A percentile compares a stretch with the other conserved stretches of the same genome.
Conservation (phyloP, 2,888 invertebrate species). For the Adela reaumurella region DNA sequence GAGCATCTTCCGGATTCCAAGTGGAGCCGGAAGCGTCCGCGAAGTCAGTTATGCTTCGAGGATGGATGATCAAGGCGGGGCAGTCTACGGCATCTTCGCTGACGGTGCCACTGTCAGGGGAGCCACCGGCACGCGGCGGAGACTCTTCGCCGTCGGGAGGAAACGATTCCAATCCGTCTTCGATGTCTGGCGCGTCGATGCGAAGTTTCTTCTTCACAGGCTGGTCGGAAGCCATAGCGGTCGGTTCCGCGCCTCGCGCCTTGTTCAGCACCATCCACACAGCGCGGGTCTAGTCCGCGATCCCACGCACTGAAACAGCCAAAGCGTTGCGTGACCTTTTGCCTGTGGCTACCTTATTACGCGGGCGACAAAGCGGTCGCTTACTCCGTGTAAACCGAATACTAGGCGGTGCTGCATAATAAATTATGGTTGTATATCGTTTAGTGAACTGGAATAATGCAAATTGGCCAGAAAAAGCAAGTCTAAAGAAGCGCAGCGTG, state of each 20-base stretch:
- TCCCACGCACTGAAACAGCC: slow-evolving; percentile 35
- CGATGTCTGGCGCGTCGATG: slow-evolving; percentile 61
- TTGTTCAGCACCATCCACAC: slow-evolving; percentile 63
- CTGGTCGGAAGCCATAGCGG: slow-evolving; percentile 73
- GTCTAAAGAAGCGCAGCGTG: too few species aligned
- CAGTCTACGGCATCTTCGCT: slow-evolving; percentile 53
- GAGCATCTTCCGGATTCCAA: slow-evolving; percentile 23
- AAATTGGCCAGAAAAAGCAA: too few species aligned
- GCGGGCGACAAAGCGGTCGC: slow-evolving; percentile 43
- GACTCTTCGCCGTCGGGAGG: slow-evolving; percentile 48
- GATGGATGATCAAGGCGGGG: slow-evolving; percentile 35
- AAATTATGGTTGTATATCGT: too few species aligned
- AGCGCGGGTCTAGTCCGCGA: slow-evolving; percentile 11
- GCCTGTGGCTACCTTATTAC: slow-evolving; percentile 52
- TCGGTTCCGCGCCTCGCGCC: slow-evolving; percentile 45
- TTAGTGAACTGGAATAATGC: too few species aligned
- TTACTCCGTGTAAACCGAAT: not conserved
- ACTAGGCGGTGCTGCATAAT: too few species aligned
- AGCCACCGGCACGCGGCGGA: slow-evolving; percentile 38
- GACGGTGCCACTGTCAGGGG: slow-evolving; percentile 48
- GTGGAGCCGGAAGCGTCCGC: slow-evolving; percentile 26
- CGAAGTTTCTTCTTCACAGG: slow-evolving; percentile 82
- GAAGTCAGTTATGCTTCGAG: slow-evolving; percentile 13
- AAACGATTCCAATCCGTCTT: slow-evolving; percentile 50
- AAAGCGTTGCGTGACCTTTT: slow-evolving; percentile 51